Conservation (phyloP, 2,888 invertebrate genomes). For the Tipula helvola region DNA sequence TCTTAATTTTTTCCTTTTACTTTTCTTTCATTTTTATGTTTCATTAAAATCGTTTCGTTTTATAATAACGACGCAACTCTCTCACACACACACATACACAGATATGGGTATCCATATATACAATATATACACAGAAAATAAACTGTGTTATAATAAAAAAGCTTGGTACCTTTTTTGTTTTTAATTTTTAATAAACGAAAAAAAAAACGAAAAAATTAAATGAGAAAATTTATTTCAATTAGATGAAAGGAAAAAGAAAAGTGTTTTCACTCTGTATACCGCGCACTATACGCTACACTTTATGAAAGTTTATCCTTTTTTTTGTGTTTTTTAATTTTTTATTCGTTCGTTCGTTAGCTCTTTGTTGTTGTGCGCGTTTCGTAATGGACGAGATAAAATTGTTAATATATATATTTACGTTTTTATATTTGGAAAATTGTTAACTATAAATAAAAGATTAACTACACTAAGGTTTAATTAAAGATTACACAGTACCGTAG, state of each 20-base stretch:
- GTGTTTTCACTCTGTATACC: not conserved
- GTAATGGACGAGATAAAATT: constrained; percentile 4
- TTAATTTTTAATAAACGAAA: not conserved
- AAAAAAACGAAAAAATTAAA: not conserved
- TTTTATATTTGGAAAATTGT: not conserved
- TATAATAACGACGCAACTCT: not conserved
- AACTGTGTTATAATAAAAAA: not conserved
- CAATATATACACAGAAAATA: not conserved
- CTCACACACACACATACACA: no score
- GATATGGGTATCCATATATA: not conserved
- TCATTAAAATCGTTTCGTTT: not conserved
- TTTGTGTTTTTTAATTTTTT: not conserved
- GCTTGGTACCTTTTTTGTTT: not conserved
- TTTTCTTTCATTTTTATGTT: not conserved
- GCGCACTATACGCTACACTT: not conserved
- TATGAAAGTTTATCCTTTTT: not conserved
- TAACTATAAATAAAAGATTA: constrained; percentile 4
- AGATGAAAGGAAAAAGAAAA: not conserved
- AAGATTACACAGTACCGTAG: not conserved
- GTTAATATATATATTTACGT: not conserved
- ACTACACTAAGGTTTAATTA: constrained; percentile 4
- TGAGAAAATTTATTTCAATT: constrained; percentile 4
- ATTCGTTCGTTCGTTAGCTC: not conserved
- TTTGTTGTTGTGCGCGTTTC: not conserved
- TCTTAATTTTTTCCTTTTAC: not conserved